Evolutionary conservation across 2,113 vertebrate species (phyloP).

Genomic region (Leptocoma aspasia): DNA sequence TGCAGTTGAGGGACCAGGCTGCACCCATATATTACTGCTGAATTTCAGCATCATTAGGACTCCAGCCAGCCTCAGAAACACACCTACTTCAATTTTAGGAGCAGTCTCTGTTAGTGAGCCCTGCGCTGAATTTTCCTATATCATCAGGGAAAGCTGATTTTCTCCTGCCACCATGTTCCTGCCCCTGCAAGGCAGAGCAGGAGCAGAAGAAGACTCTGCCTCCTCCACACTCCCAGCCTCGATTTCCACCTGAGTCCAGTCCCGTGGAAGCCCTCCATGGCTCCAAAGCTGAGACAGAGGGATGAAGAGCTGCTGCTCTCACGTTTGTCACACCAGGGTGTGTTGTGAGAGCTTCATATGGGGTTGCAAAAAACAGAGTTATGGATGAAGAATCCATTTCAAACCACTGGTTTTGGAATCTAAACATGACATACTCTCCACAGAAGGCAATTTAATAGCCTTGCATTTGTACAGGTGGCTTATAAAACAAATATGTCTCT

Average conservation of each 20-base stretch:
- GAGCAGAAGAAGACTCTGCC: neutral
- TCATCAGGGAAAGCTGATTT: neutral
- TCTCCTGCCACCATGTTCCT: neutral
- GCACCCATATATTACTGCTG: neutral
- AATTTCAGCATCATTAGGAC: neutral
- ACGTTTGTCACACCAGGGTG: fast-evolving
- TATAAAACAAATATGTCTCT: conserved; percentile 36
- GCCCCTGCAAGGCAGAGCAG: neutral
- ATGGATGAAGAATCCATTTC: neutral
- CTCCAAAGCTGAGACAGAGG: neutral
- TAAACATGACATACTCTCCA: neutral
- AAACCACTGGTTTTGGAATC: neutral
- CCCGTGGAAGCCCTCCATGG: neutral
- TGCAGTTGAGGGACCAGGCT: neutral
- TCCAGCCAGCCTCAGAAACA: neutral
- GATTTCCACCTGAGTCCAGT: fast-evolving
- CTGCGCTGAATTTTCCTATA: neutral
- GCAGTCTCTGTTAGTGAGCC: neutral
- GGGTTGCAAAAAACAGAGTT: neutral
- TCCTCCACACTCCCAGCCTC: fast-evolving
- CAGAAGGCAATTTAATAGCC: conserved; percentile 54
- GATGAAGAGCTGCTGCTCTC: neutral
- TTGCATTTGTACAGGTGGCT: conserved; percentile 43
- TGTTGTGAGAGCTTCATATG: neutral
- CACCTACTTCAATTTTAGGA: neutral